Percentiles rank a stretch among this genome's conserved stretches.
These are phyloP conservation scores for Ibidorhyncha struthersii DNA, from an alignment of 2,113 vertebrate genomes.

Conservation along the genomic window DNA sequence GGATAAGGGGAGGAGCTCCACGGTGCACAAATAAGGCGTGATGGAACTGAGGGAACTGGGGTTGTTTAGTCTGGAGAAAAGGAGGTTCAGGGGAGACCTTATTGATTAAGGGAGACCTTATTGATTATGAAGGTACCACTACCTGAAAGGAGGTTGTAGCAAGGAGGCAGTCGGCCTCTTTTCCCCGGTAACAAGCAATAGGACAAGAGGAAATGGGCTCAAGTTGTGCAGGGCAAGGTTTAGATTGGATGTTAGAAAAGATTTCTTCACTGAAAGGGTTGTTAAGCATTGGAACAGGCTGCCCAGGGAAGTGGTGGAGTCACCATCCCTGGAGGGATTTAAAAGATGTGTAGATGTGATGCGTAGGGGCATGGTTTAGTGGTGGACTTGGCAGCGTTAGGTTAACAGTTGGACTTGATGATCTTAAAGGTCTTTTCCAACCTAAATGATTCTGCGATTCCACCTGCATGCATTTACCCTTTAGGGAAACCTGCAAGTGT, in stretches of 20 bases:
- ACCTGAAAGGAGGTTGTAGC: not conserved
- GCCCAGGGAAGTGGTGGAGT: too few relatives aligned
- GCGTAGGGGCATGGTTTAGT: not conserved
- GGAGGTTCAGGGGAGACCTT: not conserved
- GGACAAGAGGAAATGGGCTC: too few relatives aligned
- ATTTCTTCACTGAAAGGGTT: too few relatives aligned
- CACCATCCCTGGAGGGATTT: too few relatives aligned
- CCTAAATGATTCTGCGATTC: not conserved
- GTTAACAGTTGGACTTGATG: not conserved
- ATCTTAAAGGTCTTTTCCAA: not conserved
- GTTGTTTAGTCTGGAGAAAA: not conserved
- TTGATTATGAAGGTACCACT: too few relatives aligned
- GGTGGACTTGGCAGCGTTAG: not conserved
- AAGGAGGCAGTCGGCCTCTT: not conserved
- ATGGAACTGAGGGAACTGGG: not conserved
- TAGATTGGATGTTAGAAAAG: too few relatives aligned
- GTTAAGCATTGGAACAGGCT: too few relatives aligned
- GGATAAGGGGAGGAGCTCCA: not conserved
- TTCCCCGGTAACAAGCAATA: not conserved
- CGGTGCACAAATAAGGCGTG: not conserved
- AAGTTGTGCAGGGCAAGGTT: too few relatives aligned
- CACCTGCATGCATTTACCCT: not conserved
- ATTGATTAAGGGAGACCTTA: too few relatives aligned
- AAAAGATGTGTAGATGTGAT: not conserved
- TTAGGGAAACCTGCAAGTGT: not conserved